Conservation (phyloP, 2,888 invertebrate species). For the Himalopsyche kuldschensis region DNA sequence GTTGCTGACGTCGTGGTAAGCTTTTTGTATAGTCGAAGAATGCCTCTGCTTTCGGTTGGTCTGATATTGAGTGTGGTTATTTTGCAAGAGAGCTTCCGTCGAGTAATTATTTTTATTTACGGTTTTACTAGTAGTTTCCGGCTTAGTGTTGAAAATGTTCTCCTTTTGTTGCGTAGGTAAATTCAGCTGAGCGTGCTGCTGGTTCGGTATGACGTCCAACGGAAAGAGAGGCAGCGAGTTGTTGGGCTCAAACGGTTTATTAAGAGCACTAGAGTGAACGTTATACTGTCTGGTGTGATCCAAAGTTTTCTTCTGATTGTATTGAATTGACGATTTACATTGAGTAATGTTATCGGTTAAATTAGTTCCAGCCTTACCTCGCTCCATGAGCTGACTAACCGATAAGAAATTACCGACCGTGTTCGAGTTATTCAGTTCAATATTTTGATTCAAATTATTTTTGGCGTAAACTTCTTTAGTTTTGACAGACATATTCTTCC, state of each 20-base stretch:
- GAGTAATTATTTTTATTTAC: conserved; percentile 35
- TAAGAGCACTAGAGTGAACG: neutral
- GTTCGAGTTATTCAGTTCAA: conserved; percentile 41
- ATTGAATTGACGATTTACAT: neutral
- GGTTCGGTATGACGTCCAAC: conserved; percentile 3
- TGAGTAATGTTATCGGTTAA: neutral
- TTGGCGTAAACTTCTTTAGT: conserved; percentile 23
- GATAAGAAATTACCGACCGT: conserved; percentile 59
- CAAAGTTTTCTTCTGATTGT: conserved; percentile 14
- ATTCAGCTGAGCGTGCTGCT: conserved; percentile 12
- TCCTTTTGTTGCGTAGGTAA: conserved; percentile 7
- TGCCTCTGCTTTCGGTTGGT: conserved; percentile 21
- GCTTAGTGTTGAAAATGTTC: conserved; percentile 9
- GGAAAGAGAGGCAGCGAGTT: conserved; percentile 16
- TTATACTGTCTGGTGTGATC: conserved; percentile 3
- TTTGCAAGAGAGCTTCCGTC: conserved; percentile 35
- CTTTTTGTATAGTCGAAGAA: conserved; percentile 7
- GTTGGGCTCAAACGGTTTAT: conserved; percentile 7
- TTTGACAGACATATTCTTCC: conserved; percentile 17
- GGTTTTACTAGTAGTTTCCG: conserved; percentile 9
- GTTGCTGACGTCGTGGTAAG: conserved; percentile 22
- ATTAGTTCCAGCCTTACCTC: conserved; percentile 49
- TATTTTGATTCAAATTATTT: conserved; percentile 39
- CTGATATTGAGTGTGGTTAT: conserved; percentile 24
- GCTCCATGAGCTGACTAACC: conserved; percentile 64